These are phyloP conservation scores for Stichopus horrens DNA, from an alignment of 53 echinoderm and acorn worm genomes.

Conservation along the genomic window DNA sequence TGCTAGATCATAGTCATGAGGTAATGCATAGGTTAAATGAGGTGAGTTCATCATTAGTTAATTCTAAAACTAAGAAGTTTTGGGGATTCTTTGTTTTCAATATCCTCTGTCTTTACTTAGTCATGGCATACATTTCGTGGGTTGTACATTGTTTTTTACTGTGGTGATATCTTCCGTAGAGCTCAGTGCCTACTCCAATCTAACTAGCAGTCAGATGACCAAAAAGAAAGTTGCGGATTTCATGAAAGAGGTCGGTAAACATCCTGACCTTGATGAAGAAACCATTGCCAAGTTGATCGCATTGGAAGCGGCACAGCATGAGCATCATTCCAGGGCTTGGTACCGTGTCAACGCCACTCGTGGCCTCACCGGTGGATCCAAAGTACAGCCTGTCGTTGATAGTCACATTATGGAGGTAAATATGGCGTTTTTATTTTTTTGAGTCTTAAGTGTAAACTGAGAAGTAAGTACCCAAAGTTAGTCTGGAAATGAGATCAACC, in stretches of 20 bases:
- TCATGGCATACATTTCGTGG: too few relatives aligned
- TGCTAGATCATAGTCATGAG: too few relatives aligned
- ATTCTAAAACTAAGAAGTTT: too few relatives aligned
- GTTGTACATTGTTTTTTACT: too few relatives aligned
- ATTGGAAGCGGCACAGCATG: conserved; percentile 81
- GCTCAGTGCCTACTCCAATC: conserved; percentile 43
- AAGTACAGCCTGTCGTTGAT: conserved; percentile 72
- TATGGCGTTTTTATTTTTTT: too few relatives aligned
- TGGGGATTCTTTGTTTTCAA: too few relatives aligned
- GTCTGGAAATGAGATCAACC: too few relatives aligned
- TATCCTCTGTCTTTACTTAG: too few relatives aligned
- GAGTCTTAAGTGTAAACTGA: too few relatives aligned
- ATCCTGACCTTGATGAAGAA: conserved; percentile 79
- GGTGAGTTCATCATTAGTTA: too few relatives aligned
- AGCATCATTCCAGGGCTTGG: conserved; percentile 90
- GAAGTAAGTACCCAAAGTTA: too few relatives aligned
- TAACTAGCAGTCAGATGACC: conserved; percentile 68
- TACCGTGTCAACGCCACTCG: conserved; percentile 94
- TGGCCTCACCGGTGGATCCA: conserved; percentile 71
- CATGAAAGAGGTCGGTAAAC: conserved; percentile 90
- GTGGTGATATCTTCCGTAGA: neutral
- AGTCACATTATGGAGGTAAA: conserved; percentile 75
- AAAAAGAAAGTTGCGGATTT: conserved; percentile 87
- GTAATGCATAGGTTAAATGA: too few relatives aligned
- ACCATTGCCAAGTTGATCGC: conserved; percentile 89